Conservation (phyloP, 2,888 invertebrate species). For the Stegana nigrithorax region DNA sequence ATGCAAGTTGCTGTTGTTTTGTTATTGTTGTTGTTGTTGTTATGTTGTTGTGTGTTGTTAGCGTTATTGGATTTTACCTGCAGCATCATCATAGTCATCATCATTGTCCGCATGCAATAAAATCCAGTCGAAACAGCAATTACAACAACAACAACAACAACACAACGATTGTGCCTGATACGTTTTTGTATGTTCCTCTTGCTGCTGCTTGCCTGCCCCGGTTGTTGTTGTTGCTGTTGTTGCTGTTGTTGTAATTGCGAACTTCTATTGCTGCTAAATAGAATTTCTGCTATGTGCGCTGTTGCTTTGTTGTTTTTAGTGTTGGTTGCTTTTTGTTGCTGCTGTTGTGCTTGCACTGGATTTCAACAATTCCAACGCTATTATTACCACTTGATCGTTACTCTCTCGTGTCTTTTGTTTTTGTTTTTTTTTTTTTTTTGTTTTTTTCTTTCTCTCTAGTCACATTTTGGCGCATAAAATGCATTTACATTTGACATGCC, state of each 20-base stretch:
- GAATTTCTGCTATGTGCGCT: not conserved
- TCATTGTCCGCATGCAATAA: not conserved
- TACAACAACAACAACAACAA: conserved; percentile 9
- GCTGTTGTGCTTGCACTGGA: conserved; percentile 6
- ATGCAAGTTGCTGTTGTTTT: too few species aligned
- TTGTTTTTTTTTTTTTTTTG: not conserved
- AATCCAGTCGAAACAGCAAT: not conserved
- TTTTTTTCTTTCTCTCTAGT: conserved; percentile 8
- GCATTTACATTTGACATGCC: conserved; percentile 56
- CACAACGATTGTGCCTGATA: not conserved
- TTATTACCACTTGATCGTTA: too few species aligned
- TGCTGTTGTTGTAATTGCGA: conserved; percentile 10
- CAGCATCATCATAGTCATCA: conserved; percentile 4
- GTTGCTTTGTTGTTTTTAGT: not conserved
- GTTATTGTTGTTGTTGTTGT: not conserved
- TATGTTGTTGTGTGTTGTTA: conserved; percentile 3
- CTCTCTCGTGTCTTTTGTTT: conserved; percentile 1
- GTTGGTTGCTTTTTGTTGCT: conserved; percentile 36
- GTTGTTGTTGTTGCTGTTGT: not conserved
- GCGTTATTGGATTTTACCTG: conserved; percentile 14
- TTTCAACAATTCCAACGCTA: conserved; percentile 12
- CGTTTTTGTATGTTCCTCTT: conserved; percentile 23
- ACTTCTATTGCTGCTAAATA: conserved; percentile 18
- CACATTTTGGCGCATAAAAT: conserved; percentile 32
- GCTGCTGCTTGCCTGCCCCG: conserved; percentile 27